Evolutionary conservation across 2,113 vertebrate genomes (phyloP), one percentile per base, ranked within the genome.

Genomic region (Odobenus rosmarus): DNA sequence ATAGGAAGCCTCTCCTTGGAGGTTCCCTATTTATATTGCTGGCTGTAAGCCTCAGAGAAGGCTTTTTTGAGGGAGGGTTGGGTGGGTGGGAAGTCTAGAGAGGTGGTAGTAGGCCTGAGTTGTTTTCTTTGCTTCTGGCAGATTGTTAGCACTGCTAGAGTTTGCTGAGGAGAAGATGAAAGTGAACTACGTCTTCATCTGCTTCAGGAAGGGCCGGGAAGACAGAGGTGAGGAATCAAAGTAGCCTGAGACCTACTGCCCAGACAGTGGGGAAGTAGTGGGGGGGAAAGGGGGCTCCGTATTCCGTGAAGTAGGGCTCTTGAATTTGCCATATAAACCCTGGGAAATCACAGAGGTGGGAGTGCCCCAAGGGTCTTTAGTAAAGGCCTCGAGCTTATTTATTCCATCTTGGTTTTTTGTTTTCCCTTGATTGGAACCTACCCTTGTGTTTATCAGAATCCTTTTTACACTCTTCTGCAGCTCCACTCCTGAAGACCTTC

Each of bases 91-190:
- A 64, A 28, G 94, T 96, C 46, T 62, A 33, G 15, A 59, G 16
- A 77, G 42, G 55, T 28, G 24, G 67, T 59, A 24, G 51, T 98
- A 98, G 95, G 83, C 69, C 62, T 67, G 31, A 98, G 84, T 97
- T 69, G 90, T 93, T 71, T 89, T 90, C 95, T 97, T 53, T 94
- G 62, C 80, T 84, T 93, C 85, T 96, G 97, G 88, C 99, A 99
- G 99, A 98, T 99, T 99, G 51, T 99, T 99, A 59, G 99, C 99
- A 95, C 99, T 99, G 98, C 97, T 99, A 89, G 99, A 99, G 98
- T 99, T 99, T 97, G 99, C 99, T 91, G 99, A 99, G 98, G 99
- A 99, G 98, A 99, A 99, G 98, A 99, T 99, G 98, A 99, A 99
- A 99, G 99, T 99, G 96, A 99, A 98, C 99, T 99, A 99, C 0